These are phyloP conservation scores for Pediacus dermestoides DNA, from an alignment of 2,888 invertebrate genomes.

Conservation along the genomic window DNA sequence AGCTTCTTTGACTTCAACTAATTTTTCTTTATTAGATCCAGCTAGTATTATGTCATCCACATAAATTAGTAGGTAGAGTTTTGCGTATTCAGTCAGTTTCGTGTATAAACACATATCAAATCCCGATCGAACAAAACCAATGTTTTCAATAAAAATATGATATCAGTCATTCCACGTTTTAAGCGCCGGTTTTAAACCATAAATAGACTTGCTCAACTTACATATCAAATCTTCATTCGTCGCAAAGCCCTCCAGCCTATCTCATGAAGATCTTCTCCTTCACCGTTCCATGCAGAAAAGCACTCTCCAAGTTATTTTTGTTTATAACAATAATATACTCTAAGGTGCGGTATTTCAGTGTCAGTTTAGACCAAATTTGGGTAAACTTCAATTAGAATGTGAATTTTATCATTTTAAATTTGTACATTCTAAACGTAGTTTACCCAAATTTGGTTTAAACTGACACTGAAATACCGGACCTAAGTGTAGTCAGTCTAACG, in stretches of 20 bases:
- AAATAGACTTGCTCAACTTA: constrained; percentile 32
- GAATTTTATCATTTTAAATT: no score
- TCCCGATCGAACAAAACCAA: constrained; percentile 24
- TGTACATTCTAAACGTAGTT: no score
- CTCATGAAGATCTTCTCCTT: constrained; percentile 33
- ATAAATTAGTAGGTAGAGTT: constrained; percentile 28
- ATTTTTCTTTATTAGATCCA: constrained; percentile 18
- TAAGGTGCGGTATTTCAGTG: no score
- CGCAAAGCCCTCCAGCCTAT: constrained; percentile 25
- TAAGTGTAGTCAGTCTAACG: no score
- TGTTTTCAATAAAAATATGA: constrained; percentile 20
- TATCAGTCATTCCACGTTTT: constrained; percentile 32
- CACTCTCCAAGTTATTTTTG: constrained; percentile 37
- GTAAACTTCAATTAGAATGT: no score
- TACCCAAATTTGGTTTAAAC: no score
- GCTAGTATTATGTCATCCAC: constrained; percentile 34
- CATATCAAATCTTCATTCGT: constrained; percentile 19
- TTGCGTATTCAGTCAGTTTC: constrained; percentile 7
- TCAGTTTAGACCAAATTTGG: no score
- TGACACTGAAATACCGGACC: no score
- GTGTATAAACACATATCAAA: constrained; percentile 31
- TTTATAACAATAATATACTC: no score
- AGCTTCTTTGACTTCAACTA: constrained; percentile 21
- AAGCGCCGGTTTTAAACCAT: constrained; percentile 36
- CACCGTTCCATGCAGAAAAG: constrained; percentile 33